Evolutionary conservation across 2,888 invertebrate species (phyloP).

Genomic region (Rotaria socialis): DNA sequence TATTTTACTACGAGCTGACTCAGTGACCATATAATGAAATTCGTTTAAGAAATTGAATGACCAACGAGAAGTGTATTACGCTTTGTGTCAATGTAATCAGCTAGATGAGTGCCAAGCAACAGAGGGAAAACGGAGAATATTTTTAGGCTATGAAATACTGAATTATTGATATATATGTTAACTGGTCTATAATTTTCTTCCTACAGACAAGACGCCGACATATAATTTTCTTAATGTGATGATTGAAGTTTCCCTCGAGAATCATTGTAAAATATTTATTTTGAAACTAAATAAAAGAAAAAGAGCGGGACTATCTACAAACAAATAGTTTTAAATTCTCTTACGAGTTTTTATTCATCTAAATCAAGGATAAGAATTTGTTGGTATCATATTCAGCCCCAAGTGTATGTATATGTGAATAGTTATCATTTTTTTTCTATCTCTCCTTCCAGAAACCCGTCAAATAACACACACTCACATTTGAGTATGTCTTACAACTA

Average conservation of each 20-base stretch:
- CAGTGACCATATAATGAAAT: neutral
- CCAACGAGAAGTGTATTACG: neutral
- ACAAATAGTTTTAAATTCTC: neutral
- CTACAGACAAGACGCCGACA: neutral
- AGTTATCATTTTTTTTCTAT: neutral
- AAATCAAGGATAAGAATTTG: neutral
- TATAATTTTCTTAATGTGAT: slow-evolving; percentile 14
- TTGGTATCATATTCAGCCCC: neutral
- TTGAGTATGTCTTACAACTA: neutral
- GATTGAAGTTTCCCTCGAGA: neutral
- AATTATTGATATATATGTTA: neutral
- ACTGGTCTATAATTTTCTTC: neutral
- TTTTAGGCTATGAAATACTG: neutral
- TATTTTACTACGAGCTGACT: neutral
- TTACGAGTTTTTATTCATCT: neutral
- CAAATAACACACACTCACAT: neutral
- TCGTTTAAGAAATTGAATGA: neutral
- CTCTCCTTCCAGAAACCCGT: neutral
- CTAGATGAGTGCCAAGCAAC: neutral
- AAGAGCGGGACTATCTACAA: neutral
- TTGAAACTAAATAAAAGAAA: neutral
- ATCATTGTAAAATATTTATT: neutral
- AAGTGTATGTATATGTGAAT: neutral
- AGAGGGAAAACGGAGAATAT: neutral
- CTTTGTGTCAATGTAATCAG: neutral